These are phyloP conservation scores for Epizoanthus stellaris DNA, from an alignment of 92 coral and sea anemone genomes.

Conservation along the genomic window DNA sequence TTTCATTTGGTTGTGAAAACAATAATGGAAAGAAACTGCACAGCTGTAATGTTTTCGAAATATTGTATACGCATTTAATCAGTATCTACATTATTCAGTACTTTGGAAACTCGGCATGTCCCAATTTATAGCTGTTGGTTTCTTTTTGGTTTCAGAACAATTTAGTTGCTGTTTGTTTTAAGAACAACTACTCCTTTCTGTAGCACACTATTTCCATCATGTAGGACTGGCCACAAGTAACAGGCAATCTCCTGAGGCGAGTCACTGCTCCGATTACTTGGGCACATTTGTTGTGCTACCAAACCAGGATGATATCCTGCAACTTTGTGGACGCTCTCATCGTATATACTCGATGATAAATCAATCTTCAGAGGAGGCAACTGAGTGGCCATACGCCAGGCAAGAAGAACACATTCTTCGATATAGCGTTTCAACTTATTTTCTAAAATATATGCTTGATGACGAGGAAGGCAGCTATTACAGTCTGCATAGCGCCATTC, in stretches of 20 bases:
- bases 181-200: constrained; percentile 4
- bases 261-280: not conserved
- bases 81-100: no score
- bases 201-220: not conserved
- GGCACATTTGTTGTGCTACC: not conserved
- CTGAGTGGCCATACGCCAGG: constrained; percentile 28
- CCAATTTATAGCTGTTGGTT: no score
- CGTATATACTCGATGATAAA: not conserved
- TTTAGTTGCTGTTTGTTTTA: no score
- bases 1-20: no score
- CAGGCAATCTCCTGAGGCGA: not conserved
- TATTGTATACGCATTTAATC: no score
- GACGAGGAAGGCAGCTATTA: not conserved
- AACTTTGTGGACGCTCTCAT: not conserved
- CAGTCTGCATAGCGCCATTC: not conserved
- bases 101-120: no score
- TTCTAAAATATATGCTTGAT: no score
- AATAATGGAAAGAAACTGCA: no score
- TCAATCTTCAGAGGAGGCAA: not conserved
- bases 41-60: no score
- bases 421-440: not conserved
- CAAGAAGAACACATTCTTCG: not conserved
- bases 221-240: constrained; percentile 11
- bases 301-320: not conserved
- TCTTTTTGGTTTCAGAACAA: no score